Conservation (phyloP, 2,797 vertebrate genomes). For the Onychomys leucogaster region DNA sequence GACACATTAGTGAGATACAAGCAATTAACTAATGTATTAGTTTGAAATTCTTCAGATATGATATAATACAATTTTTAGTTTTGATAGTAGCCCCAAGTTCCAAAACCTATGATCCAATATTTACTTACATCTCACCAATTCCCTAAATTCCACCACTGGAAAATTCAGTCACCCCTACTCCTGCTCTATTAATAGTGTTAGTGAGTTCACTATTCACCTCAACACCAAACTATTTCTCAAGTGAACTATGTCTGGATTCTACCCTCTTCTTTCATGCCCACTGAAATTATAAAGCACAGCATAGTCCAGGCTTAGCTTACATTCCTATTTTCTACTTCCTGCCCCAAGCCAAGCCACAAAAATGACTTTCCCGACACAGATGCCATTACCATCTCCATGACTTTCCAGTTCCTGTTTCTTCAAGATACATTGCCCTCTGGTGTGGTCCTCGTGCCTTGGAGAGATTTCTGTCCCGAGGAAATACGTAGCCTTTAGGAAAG, state of each 20-base stretch:
- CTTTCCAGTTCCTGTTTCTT: not conserved
- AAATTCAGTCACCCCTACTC: not conserved
- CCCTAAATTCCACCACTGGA: not conserved
- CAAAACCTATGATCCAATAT: not conserved
- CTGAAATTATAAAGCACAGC: not conserved
- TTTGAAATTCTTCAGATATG: slow-evolving; percentile 49
- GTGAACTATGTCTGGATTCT: not conserved
- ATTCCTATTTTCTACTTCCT: not conserved
- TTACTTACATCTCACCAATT: not conserved
- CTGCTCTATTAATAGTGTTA: not conserved
- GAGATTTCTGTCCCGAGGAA: not conserved
- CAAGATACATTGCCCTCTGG: not conserved
- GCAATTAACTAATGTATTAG: slow-evolving; percentile 3
- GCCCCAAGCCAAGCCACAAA: not conserved
- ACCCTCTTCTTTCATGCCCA: not conserved
- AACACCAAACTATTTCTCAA: not conserved
- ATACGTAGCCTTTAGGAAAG: not conserved
- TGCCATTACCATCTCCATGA: not conserved
- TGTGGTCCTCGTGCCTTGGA: not conserved
- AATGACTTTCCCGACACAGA: not conserved
- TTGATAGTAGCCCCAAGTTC: slow-evolving; percentile 17
- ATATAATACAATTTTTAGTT: not conserved
- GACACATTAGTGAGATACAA: not conserved
- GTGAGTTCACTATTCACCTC: not conserved
- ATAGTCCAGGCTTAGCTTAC: not conserved